Evolutionary conservation across 2,113 vertebrate genomes (phyloP).

Genomic region (Chinchilla lanigera): DNA sequence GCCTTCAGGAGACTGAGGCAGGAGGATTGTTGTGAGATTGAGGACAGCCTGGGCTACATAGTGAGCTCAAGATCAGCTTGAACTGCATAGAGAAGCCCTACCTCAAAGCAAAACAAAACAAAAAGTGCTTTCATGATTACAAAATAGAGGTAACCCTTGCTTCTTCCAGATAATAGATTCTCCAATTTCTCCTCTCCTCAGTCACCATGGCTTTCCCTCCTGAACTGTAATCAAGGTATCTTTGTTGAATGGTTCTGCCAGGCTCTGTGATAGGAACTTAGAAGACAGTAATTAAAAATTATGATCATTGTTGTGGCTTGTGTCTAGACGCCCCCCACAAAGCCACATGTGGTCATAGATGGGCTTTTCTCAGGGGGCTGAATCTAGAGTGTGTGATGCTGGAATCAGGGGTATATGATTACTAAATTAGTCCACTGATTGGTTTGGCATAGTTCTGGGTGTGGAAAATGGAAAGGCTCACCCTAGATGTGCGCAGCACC

Average conservation of each 20-base stretch:
- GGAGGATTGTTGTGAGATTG: background rate
- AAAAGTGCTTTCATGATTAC: background rate
- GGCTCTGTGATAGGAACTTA: background rate
- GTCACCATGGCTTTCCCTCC: background rate
- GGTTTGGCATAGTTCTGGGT: background rate
- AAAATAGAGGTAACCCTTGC: background rate
- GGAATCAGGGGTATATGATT: background rate
- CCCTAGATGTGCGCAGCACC: background rate
- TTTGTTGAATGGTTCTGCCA: background rate
- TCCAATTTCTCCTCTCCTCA: background rate
- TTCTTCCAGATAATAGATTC: background rate
- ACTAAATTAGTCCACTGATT: background rate
- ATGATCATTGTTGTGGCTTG: background rate
- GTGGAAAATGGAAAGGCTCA: background rate
- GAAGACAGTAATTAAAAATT: background rate
- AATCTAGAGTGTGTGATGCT: background rate
- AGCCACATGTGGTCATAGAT: background rate
- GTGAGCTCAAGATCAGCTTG: background rate
- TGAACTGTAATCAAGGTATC: background rate
- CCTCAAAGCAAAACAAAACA: background rate
- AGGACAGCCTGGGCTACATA: background rate
- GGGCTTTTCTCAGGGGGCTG: background rate
- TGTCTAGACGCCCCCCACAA: background rate
- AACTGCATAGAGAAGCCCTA: background rate
- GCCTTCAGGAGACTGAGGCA: background rate